Evolutionary conservation across 2,797 vertebrate species (phyloP).

Genomic region (Nasua narica): DNA sequence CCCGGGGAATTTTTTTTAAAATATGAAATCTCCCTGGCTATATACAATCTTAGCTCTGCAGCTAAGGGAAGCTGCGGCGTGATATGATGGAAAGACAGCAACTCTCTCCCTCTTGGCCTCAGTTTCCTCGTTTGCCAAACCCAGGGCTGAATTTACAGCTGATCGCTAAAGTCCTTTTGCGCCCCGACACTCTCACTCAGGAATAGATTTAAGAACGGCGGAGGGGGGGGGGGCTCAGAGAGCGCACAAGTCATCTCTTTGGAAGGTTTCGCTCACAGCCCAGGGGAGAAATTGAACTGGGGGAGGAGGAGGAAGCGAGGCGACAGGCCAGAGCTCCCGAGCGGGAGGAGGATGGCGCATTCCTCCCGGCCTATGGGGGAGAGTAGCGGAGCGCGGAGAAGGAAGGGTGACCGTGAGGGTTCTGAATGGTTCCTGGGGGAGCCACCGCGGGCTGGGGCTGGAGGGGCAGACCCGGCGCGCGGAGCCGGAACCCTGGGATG

Average conservation of each 20-base stretch:
- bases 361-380: accelerated
- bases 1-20: background rate
- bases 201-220: accelerated
- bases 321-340: background rate
- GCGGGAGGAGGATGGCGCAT: background rate
- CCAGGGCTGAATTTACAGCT: background rate
- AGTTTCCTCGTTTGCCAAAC: background rate
- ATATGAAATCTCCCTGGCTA: background rate
- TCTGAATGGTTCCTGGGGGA: background rate
- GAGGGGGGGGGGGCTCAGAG: background rate
- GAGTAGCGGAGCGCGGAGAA: background rate
- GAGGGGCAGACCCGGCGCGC: background rate
- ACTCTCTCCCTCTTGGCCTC: background rate
- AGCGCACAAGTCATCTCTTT: background rate
- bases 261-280: too few species aligned
- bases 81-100: background rate
- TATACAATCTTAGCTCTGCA: background rate
- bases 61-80: background rate
- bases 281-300: too few species aligned
- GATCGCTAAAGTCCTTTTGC: background rate
- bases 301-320: background rate
- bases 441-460: background rate
- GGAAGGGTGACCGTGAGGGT: background rate
- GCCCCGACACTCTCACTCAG: background rate
- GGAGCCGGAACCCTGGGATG: background rate